phyloP scores from a whole-genome alignment of 2,888 invertebrate genomes.

The Thelaira solivaga region DNA sequence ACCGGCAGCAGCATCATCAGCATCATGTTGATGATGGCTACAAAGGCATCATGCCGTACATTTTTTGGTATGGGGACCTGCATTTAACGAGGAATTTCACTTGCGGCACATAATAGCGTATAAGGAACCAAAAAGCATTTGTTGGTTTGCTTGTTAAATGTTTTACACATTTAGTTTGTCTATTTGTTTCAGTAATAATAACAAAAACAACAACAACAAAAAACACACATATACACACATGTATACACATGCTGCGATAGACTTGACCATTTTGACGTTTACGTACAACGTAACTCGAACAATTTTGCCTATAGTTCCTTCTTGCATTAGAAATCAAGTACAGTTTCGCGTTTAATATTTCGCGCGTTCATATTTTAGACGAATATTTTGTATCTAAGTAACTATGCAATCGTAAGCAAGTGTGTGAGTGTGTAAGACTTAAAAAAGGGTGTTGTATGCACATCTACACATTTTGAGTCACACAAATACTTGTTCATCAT shows the following conservation, averaged over 20 bases:
- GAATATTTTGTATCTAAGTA: conserved; percentile 53
- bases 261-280: conserved; percentile 57
- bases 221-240: too few species aligned
- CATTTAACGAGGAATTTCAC: conserved; percentile 63
- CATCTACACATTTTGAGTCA: background rate
- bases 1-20: conserved; percentile 55
- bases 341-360: conserved; percentile 70
- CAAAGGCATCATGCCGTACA: conserved; percentile 36
- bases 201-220: too few species aligned
- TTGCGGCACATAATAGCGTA: conserved; percentile 61
- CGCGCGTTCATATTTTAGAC: conserved; percentile 63
- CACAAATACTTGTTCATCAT: background rate
- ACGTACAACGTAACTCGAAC: conserved; percentile 31
- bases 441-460: conserved; percentile 41
- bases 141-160: conserved; percentile 35
- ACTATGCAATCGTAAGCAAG: conserved; percentile 29
- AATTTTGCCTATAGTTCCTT: conserved; percentile 56
- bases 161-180: conserved; percentile 29
- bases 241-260: conserved; percentile 68
- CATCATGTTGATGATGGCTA: too few species aligned
- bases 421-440: conserved; percentile 23
- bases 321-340: conserved; percentile 63
- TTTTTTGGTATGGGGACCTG: conserved; percentile 50
- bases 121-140: conserved; percentile 41
- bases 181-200: conserved; percentile 68